Conservation (phyloP, 1,140 invertebrate genomes). For the Aethina tumida region DNA sequence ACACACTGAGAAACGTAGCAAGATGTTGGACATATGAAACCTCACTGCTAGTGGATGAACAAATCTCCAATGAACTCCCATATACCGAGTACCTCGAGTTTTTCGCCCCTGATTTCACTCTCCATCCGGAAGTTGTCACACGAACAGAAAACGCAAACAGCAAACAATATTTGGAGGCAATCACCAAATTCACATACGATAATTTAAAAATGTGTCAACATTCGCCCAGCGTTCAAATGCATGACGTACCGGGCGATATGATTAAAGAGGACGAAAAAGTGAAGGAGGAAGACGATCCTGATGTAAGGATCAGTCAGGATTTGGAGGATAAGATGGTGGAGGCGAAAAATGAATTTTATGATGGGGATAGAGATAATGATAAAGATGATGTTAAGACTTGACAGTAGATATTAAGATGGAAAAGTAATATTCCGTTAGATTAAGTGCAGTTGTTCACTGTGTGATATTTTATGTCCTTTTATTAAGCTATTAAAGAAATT, state of each 20-base stretch:
- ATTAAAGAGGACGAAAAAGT: conserved; percentile 56
- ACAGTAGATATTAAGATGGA: not conserved
- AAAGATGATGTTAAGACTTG: conserved; percentile 39
- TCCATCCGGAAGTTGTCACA: conserved; percentile 81
- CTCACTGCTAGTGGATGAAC: conserved; percentile 81
- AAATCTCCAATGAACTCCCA: conserved; percentile 85
- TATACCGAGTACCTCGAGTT: conserved; percentile 93
- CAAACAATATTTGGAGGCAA: conserved; percentile 82
- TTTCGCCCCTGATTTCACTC: conserved; percentile 89
- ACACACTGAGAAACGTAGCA: conserved; percentile 95
- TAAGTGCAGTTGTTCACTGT: too few species aligned
- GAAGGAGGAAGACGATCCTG: conserved; percentile 71
- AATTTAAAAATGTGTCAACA: conserved; percentile 84
- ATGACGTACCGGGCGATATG: conserved; percentile 74
- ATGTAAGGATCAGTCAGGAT: conserved; percentile 65
- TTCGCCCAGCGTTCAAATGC: conserved; percentile 88
- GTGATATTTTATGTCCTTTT: too few species aligned
- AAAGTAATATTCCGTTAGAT: not conserved
- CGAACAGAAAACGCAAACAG: conserved; percentile 86
- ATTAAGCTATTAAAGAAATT: too few species aligned
- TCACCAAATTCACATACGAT: conserved; percentile 75
- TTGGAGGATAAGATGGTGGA: conserved; percentile 81
- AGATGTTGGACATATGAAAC: conserved; percentile 99
- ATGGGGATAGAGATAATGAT: conserved; percentile 77
- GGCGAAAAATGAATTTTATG: conserved; percentile 85